These are phyloP conservation scores for Arion vulgaris DNA, from an alignment of 1,140 invertebrate genomes.

Conservation along the genomic window DNA sequence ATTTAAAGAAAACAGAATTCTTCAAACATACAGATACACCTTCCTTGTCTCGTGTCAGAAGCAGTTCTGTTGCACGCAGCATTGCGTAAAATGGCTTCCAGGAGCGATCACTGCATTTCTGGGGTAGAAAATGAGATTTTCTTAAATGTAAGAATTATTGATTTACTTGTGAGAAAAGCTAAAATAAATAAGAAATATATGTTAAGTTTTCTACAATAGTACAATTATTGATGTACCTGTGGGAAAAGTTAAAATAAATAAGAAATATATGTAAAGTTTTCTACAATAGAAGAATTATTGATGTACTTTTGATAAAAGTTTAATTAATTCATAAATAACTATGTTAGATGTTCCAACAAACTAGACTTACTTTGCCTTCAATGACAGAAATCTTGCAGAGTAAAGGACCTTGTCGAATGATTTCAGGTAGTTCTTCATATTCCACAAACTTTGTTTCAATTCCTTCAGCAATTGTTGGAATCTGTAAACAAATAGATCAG, in stretches of 20 bases:
- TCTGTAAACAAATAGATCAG: slow-evolving; percentile 51
- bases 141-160: background rate
- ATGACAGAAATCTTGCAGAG: slow-evolving; percentile 83
- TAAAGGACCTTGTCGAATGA: slow-evolving; percentile 79
- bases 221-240: too few relatives aligned
- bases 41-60: slow-evolving; percentile 80
- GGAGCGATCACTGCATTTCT: slow-evolving; percentile 82
- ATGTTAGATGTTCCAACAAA: background rate
- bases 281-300: too few relatives aligned
- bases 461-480: slow-evolving; percentile 70
- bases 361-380: slow-evolving; percentile 64
- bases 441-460: slow-evolving; percentile 50
- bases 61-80: slow-evolving; percentile 79
- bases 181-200: too few relatives aligned
- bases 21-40: slow-evolving; percentile 40
- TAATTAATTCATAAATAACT: too few relatives aligned
- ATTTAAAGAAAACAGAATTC: too few relatives aligned
- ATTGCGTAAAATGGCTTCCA: slow-evolving; percentile 84
- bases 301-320: too few relatives aligned
- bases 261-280: too few relatives aligned
- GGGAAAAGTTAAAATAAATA: too few relatives aligned
- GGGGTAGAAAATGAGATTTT: slow-evolving; percentile 14
- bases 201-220: too few relatives aligned
- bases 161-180: too few relatives aligned
- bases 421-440: slow-evolving; percentile 54